phyloP scores from a whole-genome alignment of 2,888 invertebrate species.

The Eupithecia pulchellata region DNA sequence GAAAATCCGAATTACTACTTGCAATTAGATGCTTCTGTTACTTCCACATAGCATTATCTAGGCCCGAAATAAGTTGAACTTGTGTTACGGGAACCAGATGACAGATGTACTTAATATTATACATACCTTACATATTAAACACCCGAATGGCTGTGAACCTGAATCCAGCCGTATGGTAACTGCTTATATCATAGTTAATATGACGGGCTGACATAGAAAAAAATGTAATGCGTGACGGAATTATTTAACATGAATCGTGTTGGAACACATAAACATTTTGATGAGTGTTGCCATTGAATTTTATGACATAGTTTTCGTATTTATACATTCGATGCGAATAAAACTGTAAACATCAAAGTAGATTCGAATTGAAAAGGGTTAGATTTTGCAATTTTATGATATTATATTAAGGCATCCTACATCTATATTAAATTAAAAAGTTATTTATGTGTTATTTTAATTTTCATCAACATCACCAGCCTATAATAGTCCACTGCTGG shows the following conservation, averaged over 20 bases:
- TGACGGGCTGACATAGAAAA: slow-evolving; percentile 66
- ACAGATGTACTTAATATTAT: neutral
- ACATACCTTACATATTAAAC: neutral
- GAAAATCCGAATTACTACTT: neutral
- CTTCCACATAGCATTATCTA: neutral
- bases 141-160: neutral
- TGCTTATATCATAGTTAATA: slow-evolving; percentile 48
- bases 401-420: neutral
- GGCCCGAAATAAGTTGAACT: neutral
- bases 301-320: slow-evolving; percentile 27
- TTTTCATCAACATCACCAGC: too few species aligned
- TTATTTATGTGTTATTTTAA: neutral
- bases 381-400: neutral
- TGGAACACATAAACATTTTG: slow-evolving; percentile 36
- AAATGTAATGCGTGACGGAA: slow-evolving; percentile 59
- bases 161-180: neutral
- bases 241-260: slow-evolving; percentile 60
- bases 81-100: neutral
- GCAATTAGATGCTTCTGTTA: neutral
- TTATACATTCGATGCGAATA: slow-evolving; percentile 23
- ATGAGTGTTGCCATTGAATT: slow-evolving; percentile 33
- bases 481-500: too few species aligned
- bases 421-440: neutral
- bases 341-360: slow-evolving; percentile 40
- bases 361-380: slow-evolving; percentile 14